A percentile compares a stretch with the other conserved stretches of the same genome.
phyloP scores from a whole-genome alignment of 1,140 invertebrate genomes.

The Drosophila equinoxialis region DNA sequence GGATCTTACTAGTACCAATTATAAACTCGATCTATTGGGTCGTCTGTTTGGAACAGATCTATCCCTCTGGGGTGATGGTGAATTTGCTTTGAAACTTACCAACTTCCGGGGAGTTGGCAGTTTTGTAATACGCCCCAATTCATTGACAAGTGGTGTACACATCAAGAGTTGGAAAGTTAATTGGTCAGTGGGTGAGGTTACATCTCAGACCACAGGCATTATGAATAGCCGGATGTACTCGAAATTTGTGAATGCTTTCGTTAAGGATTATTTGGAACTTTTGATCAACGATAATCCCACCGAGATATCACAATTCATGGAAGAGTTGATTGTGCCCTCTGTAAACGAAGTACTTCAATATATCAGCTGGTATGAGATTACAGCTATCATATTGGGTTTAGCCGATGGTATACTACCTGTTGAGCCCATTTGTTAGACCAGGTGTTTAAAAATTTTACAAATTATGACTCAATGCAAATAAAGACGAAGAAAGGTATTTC shows the following conservation, averaged over 20 bases:
- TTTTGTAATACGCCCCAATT: conserved; percentile 61
- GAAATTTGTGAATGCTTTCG: conserved; percentile 61
- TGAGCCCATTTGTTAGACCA: conserved; percentile 66
- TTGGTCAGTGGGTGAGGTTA: conserved; percentile 53
- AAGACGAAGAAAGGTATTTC: not conserved
- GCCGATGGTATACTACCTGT: conserved; percentile 60
- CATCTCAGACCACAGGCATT: conserved; percentile 61
- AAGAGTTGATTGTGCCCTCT: conserved; percentile 56
- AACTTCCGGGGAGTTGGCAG: conserved; percentile 67
- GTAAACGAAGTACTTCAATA: conserved; percentile 61
- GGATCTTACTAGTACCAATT: conserved; percentile 46
- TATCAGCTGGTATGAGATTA: conserved; percentile 69
- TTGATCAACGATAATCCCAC: conserved; percentile 63
- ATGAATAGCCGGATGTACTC: conserved; percentile 47
- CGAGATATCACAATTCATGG: conserved; percentile 62
- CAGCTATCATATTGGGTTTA: conserved; percentile 65
- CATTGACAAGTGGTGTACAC: conserved; percentile 39
- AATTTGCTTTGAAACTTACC: conserved; percentile 50
- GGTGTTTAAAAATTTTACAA: conserved; percentile 19
- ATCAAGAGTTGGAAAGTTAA: conserved; percentile 59
- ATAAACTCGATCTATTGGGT: conserved; percentile 56
- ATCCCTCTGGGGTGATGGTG: conserved; percentile 58
- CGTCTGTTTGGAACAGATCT: conserved; percentile 39
- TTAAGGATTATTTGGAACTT: conserved; percentile 64
- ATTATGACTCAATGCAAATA: not conserved